Percentiles rank a stretch among this genome's conserved stretches.
These are phyloP conservation scores for Acanthornis magna DNA, from an alignment of 2,797 vertebrate genomes.

Conservation along the genomic window DNA sequence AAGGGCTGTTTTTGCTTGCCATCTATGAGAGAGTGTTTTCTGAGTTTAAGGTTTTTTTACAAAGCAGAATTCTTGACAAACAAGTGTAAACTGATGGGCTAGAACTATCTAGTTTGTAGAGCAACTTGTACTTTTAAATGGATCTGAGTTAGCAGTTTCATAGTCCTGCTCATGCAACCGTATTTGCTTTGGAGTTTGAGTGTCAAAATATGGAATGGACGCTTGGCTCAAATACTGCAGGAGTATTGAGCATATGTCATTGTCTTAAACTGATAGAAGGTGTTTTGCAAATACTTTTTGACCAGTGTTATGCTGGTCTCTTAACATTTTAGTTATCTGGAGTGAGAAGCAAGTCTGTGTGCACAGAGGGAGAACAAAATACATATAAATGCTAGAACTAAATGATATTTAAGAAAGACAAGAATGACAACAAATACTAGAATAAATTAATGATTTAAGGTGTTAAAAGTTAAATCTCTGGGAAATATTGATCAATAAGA, in stretches of 20 bases:
- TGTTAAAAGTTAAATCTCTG: not conserved
- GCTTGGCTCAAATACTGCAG: not conserved
- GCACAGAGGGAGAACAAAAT: not conserved
- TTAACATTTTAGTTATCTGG: not conserved
- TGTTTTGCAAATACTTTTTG: not conserved
- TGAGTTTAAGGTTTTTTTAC: not conserved
- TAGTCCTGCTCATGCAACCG: not conserved
- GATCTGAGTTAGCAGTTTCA: not conserved
- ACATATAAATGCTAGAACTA: not conserved
- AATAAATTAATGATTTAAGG: not conserved
- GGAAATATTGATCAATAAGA: not conserved
- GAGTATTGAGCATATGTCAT: not conserved
- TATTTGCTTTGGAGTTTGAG: not conserved
- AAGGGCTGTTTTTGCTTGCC: not conserved
- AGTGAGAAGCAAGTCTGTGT: not conserved
- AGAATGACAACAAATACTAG: not conserved
- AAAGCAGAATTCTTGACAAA: not conserved
- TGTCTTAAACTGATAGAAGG: not conserved
- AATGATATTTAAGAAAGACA: not conserved
- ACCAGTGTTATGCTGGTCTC: not conserved
- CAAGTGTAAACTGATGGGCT: not conserved
- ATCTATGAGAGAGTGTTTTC: not conserved
- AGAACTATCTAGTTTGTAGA: not conserved
- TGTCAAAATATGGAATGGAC: not conserved
- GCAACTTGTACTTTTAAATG: not conserved